Percentiles rank a stretch among this genome's conserved stretches.
Conservation (phyloP, 2,797 vertebrate species). For the Clarias fuscus region DNA sequence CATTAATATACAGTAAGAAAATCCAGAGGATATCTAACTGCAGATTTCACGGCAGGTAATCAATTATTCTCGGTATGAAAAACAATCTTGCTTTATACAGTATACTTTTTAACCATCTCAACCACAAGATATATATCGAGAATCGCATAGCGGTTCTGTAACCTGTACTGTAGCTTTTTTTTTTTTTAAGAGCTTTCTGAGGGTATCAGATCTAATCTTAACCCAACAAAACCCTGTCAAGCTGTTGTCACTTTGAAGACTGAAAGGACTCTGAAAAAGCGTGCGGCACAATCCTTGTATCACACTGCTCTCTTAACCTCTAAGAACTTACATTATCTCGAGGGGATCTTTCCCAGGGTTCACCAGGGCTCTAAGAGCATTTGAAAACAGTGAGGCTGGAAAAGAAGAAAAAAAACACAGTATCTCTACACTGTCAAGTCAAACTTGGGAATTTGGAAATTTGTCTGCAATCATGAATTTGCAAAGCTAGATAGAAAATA, state of each 20-base stretch:
- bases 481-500: background rate
- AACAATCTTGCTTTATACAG: background rate
- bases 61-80: background rate
- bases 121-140: background rate
- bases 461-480: background rate
- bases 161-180: background rate
- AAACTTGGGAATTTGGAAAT: background rate
- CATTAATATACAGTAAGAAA: background rate
- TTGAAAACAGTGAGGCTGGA: background rate
- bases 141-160: background rate
- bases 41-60: background rate
- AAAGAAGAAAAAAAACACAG: no score
- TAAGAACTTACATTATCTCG: slow-evolving; percentile 41
- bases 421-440: background rate
- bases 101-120: background rate
- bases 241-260: slow-evolving; percentile 3
- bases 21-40: background rate
- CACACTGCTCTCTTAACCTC: slow-evolving; percentile 53
- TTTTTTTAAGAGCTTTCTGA: no score
- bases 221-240: background rate
- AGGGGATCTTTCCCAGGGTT: slow-evolving; percentile 10
- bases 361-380: background rate
- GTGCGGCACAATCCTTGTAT: slow-evolving; percentile 36
- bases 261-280: background rate
- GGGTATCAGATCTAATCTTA: slow-evolving; percentile 15